Conservation (phyloP, 2,888 invertebrate genomes). For the Chalcosyrphus nemorum region DNA sequence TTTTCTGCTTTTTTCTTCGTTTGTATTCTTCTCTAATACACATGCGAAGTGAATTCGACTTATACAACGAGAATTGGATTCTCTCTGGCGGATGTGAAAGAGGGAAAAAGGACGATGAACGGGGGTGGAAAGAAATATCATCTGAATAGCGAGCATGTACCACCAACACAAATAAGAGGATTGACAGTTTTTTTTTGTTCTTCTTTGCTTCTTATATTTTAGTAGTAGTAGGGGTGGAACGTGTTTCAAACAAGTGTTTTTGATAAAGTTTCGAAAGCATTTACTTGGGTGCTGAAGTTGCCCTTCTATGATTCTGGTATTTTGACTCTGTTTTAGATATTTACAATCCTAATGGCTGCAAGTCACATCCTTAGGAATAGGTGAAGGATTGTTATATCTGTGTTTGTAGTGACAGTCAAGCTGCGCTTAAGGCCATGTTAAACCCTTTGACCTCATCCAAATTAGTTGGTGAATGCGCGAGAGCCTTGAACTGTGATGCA, state of each 20-base stretch:
- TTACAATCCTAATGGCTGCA: too few relatives aligned
- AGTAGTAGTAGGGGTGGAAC: slow-evolving; percentile 49
- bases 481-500: too few relatives aligned
- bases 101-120: slow-evolving; percentile 46
- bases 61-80: slow-evolving; percentile 25
- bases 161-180: slow-evolving; percentile 51
- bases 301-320: too few relatives aligned
- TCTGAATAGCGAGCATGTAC: slow-evolving; percentile 56
- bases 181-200: slow-evolving; percentile 33
- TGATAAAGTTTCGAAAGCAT: slow-evolving; percentile 56
- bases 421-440: too few relatives aligned
- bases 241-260: slow-evolving; percentile 72
- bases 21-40: slow-evolving; percentile 30
- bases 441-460: too few relatives aligned
- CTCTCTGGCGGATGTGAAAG: slow-evolving; percentile 31
- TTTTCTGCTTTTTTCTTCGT: slow-evolving; percentile 25
- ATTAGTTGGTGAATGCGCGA: too few relatives aligned
- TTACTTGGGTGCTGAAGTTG: slow-evolving; percentile 31
- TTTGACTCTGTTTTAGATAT: too few relatives aligned
- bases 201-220: slow-evolving; percentile 16
- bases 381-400: too few relatives aligned
- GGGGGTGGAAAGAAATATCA: slow-evolving; percentile 56
- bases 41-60: slow-evolving; percentile 22
- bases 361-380: too few relatives aligned
- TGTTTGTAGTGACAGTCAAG: too few relatives aligned